phyloP scores from a whole-genome alignment of 2,888 invertebrate genomes.

The Drosophila lacicola region DNA sequence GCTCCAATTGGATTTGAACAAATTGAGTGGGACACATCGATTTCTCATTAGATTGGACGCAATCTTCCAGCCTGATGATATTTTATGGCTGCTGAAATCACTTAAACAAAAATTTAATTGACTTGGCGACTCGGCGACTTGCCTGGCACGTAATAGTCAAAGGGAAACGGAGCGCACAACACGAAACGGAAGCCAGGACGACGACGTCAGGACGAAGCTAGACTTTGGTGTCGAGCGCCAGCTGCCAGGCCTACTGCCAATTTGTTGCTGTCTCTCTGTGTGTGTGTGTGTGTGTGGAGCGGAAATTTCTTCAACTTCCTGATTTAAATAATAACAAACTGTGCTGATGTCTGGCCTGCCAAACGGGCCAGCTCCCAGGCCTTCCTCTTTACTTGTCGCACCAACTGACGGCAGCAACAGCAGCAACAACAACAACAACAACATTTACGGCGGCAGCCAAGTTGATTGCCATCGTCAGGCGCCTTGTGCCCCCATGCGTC shows the following conservation, averaged over 20 bases:
- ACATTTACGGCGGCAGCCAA: slow-evolving; percentile 21
- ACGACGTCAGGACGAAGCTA: slow-evolving; percentile 18
- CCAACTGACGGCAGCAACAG: slow-evolving; percentile 64
- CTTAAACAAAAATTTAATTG: slow-evolving; percentile 78
- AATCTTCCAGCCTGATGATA: slow-evolving; percentile 54
- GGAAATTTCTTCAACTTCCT: slow-evolving; percentile 83
- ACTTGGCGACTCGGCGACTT: slow-evolving; percentile 51
- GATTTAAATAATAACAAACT: slow-evolving; percentile 82
- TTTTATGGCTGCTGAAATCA: slow-evolving; percentile 76
- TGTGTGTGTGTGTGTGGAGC: slow-evolving; percentile 49
- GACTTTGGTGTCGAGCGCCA: slow-evolving; percentile 9
- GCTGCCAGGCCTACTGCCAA: slow-evolving; percentile 17
- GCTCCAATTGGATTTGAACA: slow-evolving; percentile 72
- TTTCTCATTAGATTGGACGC: slow-evolving; percentile 69
- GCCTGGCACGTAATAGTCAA: slow-evolving; percentile 42
- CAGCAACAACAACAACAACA: slow-evolving; percentile 17
- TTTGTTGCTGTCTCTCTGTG: not conserved
- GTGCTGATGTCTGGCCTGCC: slow-evolving; percentile 42
- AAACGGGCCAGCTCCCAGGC: not conserved
- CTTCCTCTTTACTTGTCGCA: slow-evolving; percentile 58
- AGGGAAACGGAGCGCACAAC: slow-evolving; percentile 59
- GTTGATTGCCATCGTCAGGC: slow-evolving; percentile 55
- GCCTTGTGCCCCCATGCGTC: slow-evolving; percentile 47
- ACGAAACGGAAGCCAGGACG: slow-evolving; percentile 66
- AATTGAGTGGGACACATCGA: slow-evolving; percentile 76